Evolutionary conservation across 2,113 vertebrate species (phyloP).

Genomic region (Percopsis transmontana): DNA sequence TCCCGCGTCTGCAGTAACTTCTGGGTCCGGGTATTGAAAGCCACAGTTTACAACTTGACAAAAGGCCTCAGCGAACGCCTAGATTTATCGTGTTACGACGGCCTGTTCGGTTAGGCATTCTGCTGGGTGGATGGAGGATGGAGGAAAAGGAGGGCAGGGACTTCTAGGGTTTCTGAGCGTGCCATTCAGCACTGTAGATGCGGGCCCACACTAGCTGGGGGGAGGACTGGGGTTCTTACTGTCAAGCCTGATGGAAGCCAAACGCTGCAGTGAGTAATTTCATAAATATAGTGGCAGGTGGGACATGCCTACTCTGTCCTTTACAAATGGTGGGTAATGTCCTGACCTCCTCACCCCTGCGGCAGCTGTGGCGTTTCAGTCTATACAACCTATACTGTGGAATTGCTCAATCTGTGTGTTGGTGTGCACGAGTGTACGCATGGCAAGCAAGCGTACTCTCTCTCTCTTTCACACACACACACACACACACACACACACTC

Average conservation of each 20-base stretch:
- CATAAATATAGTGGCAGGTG: constrained; percentile 74
- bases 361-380: constrained; percentile 70
- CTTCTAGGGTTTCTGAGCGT: constrained; percentile 37
- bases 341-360: constrained; percentile 68
- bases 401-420: constrained; percentile 25
- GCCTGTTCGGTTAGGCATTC: too few species aligned
- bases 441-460: not conserved
- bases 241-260: constrained; percentile 68
- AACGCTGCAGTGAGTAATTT: constrained; percentile 66
- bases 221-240: constrained; percentile 32
- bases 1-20: too few species aligned
- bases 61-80: too few species aligned
- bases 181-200: constrained; percentile 32
- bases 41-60: too few species aligned
- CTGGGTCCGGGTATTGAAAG: too few species aligned
- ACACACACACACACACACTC: not conserved
- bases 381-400: constrained; percentile 46
- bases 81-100: too few species aligned
- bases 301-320: constrained; percentile 71
- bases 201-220: constrained; percentile 34
- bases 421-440: constrained; percentile 1
- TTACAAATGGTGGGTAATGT: constrained; percentile 74
- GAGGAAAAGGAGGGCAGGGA: not conserved
- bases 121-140: not conserved
- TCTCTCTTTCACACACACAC: not conserved